These are phyloP conservation scores for Orientallactaga sibirica DNA, from an alignment of 2,797 vertebrate species.

Conservation along the genomic window DNA sequence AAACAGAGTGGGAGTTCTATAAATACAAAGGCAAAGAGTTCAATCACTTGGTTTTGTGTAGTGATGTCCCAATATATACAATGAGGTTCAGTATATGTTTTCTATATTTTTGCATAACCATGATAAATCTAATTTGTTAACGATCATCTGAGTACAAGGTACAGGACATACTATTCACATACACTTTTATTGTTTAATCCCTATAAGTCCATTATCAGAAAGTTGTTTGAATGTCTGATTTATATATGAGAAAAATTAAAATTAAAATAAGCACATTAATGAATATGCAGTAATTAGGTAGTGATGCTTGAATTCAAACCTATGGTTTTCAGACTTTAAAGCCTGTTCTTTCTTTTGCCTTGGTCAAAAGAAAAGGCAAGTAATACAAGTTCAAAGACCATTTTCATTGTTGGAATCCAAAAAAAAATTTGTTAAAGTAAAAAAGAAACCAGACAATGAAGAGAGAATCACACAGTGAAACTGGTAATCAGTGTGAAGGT, in stretches of 20 bases:
- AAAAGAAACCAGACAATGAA: background rate
- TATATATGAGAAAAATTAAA: conserved; percentile 27
- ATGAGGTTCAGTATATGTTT: background rate
- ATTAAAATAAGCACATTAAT: conserved; percentile 10
- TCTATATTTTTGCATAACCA: conserved; percentile 33
- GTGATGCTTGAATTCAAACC: background rate
- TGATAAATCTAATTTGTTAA: conserved; percentile 36
- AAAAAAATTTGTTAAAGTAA: background rate
- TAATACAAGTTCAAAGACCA: conserved; percentile 53
- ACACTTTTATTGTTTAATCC: conserved; percentile 34
- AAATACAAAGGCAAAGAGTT: conserved; percentile 7
- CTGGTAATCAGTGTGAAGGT: conserved; percentile 52
- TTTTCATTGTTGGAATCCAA: conserved; percentile 45
- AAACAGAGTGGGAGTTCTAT: conserved; percentile 17
- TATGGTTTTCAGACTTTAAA: conserved; percentile 6
- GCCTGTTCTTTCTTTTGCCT: conserved; percentile 29
- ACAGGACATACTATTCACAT: background rate
- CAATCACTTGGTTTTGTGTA: conserved; percentile 12
- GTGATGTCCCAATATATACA: background rate
- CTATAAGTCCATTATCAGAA: background rate
- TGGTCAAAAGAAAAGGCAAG: conserved; percentile 54
- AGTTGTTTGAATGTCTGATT: conserved; percentile 1
- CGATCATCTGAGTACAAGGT: background rate
- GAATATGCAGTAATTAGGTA: background rate
- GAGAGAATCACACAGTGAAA: conserved; percentile 50